phyloP scores from a whole-genome alignment of 2,888 invertebrate genomes.

The Acleris laterana region DNA sequence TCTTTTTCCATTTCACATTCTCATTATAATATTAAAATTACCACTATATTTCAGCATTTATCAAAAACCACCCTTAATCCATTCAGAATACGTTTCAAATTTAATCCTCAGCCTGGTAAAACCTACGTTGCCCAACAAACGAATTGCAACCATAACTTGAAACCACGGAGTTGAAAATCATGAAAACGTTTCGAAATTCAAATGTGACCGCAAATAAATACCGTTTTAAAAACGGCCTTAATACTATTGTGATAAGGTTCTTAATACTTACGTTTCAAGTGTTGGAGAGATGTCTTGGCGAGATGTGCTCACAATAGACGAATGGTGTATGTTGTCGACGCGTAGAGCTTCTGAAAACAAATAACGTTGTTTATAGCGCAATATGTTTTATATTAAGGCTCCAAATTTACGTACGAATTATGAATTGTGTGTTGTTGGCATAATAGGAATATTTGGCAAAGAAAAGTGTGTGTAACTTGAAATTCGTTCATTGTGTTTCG shows the following conservation, averaged over 20 bases:
- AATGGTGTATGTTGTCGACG: conserved; percentile 58
- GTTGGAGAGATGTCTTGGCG: conserved; percentile 43
- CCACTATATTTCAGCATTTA: conserved; percentile 26
- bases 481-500: too few relatives aligned
- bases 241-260: conserved; percentile 42
- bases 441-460: background rate
- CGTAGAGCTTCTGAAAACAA: conserved; percentile 69
- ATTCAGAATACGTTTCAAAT: conserved; percentile 17
- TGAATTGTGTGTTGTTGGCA: background rate
- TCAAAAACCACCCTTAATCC: background rate
- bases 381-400: conserved; percentile 14
- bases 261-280: conserved; percentile 54
- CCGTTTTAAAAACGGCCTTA: conserved; percentile 4
- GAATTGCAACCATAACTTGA: conserved; percentile 12
- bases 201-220: background rate
- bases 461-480: too few relatives aligned
- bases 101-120: conserved; percentile 4
- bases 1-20: conserved; percentile 57
- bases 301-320: conserved; percentile 54
- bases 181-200: conserved; percentile 2
- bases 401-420: background rate
- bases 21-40: conserved; percentile 68
- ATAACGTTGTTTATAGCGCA: conserved; percentile 50
- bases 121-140: conserved; percentile 7
- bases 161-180: conserved; percentile 6